Conservation (phyloP, 1,140 invertebrate species). For the Halotydeus destructor region DNA sequence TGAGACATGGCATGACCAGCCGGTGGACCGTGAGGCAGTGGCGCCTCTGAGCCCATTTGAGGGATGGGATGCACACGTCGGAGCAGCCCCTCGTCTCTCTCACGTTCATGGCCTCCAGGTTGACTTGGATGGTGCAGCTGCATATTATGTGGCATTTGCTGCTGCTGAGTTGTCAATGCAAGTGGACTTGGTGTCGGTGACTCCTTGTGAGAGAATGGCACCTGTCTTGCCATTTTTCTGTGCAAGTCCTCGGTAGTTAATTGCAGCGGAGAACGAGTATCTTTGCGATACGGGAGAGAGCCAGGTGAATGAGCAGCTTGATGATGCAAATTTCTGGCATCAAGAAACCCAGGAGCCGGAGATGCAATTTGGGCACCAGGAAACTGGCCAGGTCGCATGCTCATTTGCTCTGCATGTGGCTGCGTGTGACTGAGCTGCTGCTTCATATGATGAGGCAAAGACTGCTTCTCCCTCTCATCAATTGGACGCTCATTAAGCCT, state of each 20-base stretch:
- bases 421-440: too few species aligned
- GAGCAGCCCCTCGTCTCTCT: conserved; percentile 14
- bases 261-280: not conserved
- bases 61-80: conserved; percentile 9
- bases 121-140: conserved; percentile 13
- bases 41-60: conserved; percentile 10
- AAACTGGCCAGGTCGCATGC: not conserved
- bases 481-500: not conserved
- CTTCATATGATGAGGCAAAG: too few species aligned
- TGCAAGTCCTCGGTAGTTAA: not conserved
- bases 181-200: not conserved
- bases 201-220: not conserved
- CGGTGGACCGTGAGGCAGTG: conserved; percentile 14
- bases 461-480: not conserved
- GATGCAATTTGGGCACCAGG: not conserved
- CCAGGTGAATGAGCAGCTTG: not conserved
- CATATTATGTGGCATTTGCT: conserved; percentile 4
- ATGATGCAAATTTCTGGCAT: not conserved
- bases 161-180: conserved; percentile 13
- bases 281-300: not conserved
- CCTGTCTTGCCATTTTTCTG: not conserved
- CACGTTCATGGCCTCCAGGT: conserved; percentile 13
- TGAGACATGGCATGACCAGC: conserved; percentile 16
- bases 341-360: not conserved
- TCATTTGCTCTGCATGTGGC: too few species aligned